These are phyloP conservation scores for Cydia splendana DNA, from an alignment of 1,140 invertebrate genomes.

Conservation along the genomic window DNA sequence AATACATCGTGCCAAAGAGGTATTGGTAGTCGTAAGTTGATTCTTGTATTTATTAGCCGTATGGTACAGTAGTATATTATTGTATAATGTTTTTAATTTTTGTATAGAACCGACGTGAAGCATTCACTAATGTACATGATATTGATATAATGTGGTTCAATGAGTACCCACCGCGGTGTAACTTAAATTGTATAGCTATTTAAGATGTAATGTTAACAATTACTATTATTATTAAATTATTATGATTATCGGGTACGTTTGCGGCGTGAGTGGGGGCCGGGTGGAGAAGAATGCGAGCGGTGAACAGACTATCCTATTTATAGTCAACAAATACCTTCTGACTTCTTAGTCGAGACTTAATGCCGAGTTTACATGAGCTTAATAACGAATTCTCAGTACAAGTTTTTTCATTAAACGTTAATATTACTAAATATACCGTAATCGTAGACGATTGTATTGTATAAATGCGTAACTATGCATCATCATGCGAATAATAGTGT, in stretches of 20 bases:
- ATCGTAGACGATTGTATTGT: too few species aligned
- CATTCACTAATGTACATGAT: constrained; percentile 59
- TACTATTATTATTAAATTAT: constrained; percentile 45
- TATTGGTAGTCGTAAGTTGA: constrained; percentile 74
- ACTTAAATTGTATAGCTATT: constrained; percentile 71
- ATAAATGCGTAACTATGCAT: too few species aligned
- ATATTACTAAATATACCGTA: not conserved
- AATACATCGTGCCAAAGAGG: constrained; percentile 58
- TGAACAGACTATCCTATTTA: not conserved
- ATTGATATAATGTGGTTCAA: constrained; percentile 65
- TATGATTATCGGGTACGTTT: constrained; percentile 45
- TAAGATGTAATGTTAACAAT: constrained; percentile 68
- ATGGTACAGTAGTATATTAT: constrained; percentile 74
- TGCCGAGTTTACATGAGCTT: not conserved
- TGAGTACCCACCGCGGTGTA: constrained; percentile 60
- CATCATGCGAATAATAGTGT: too few species aligned
- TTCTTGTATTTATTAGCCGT: constrained; percentile 76
- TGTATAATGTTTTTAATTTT: constrained; percentile 79
- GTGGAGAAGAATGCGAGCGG: not conserved
- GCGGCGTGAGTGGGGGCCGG: constrained; percentile 10
- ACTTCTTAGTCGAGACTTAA: not conserved
- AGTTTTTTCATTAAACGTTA: not conserved
- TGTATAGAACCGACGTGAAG: constrained; percentile 73
- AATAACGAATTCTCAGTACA: constrained; percentile 34
- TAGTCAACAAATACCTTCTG: not conserved